Percentiles rank a stretch among this genome's conserved stretches.
These are phyloP conservation scores for Campoplex nolae DNA, from an alignment of 2,888 invertebrate species.

Conservation along the genomic window DNA sequence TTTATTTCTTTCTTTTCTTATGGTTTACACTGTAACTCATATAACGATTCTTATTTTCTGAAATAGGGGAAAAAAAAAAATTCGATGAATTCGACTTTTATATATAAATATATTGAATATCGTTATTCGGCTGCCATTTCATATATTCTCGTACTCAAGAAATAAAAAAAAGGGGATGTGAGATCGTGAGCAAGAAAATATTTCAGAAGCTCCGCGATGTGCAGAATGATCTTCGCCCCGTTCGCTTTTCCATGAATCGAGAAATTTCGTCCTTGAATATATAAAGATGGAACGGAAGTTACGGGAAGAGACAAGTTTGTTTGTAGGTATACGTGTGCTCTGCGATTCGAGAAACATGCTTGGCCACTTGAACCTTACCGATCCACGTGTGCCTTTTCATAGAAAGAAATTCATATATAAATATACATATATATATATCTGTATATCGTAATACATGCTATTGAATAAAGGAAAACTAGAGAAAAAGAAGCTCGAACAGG, in stretches of 20 bases:
- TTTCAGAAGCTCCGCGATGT: neutral
- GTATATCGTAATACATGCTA: too few species aligned
- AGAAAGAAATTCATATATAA: constrained; percentile 1
- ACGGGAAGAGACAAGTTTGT: constrained; percentile 9
- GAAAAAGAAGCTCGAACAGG: constrained; percentile 4
- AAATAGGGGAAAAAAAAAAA: neutral
- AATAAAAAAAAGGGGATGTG: neutral
- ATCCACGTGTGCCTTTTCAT: constrained; percentile 22
- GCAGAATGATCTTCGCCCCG: neutral
- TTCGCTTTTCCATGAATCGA: constrained; percentile 2
- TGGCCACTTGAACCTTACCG: constrained; percentile 40
- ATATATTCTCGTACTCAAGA: neutral
- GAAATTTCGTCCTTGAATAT: constrained; percentile 32
- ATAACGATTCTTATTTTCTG: too few species aligned
- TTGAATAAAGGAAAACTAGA: constrained; percentile 24
- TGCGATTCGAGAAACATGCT: constrained; percentile 49
- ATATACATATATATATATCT: neutral
- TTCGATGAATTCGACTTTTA: neutral
- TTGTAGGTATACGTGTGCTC: constrained; percentile 10
- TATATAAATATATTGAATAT: neutral
- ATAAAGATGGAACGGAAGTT: constrained; percentile 39
- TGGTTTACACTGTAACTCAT: too few species aligned
- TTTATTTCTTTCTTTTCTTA: neutral
- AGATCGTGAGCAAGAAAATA: constrained; percentile 20
- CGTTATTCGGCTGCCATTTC: neutral